These are phyloP conservation scores for Cyprinodon brontotheroides DNA, from an alignment of 2,113 vertebrate species.

Conservation along the genomic window DNA sequence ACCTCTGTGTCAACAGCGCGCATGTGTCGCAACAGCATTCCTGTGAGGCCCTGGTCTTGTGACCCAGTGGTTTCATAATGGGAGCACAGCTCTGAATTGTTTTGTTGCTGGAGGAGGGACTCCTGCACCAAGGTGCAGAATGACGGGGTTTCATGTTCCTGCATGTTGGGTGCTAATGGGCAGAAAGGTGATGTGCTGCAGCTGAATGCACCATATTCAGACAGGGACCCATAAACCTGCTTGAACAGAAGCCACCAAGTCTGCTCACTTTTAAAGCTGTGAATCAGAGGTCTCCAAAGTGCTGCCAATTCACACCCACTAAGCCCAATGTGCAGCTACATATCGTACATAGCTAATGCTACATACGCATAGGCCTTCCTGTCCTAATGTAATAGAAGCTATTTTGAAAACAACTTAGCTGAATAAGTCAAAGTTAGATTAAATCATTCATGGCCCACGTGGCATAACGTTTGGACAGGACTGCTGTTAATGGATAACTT, in stretches of 20 bases:
- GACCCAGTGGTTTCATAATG: slow-evolving; percentile 71
- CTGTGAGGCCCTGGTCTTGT: slow-evolving; percentile 64
- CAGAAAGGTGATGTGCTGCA: slow-evolving; percentile 27
- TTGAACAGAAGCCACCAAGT: slow-evolving; percentile 40
- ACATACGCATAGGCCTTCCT: too few relatives aligned
- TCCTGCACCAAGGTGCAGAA: slow-evolving; percentile 19
- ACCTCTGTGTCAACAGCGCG: slow-evolving; percentile 71
- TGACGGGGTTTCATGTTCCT: slow-evolving; percentile 55
- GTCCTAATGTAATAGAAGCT: too few relatives aligned
- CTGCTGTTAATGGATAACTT: slow-evolving; percentile 69
- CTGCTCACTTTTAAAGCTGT: slow-evolving; percentile 42
- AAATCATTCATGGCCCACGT: too few relatives aligned
- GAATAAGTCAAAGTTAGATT: too few relatives aligned
- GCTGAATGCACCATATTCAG: slow-evolving; percentile 14
- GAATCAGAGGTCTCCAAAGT: slow-evolving; percentile 39
- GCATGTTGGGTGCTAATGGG: slow-evolving; percentile 56
- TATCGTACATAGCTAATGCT: too few relatives aligned
- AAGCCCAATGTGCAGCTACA: too few relatives aligned
- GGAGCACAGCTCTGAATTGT: slow-evolving; percentile 46
- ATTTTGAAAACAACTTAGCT: too few relatives aligned
- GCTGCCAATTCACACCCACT: too few relatives aligned
- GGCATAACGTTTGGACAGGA: too few relatives aligned
- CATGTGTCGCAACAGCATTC: slow-evolving; percentile 77
- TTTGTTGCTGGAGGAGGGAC: slow-evolving; percentile 34
- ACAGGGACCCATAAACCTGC: slow-evolving; percentile 16